phyloP scores from a whole-genome alignment of 2,113 vertebrate species.

The Cynocephalus volans region DNA sequence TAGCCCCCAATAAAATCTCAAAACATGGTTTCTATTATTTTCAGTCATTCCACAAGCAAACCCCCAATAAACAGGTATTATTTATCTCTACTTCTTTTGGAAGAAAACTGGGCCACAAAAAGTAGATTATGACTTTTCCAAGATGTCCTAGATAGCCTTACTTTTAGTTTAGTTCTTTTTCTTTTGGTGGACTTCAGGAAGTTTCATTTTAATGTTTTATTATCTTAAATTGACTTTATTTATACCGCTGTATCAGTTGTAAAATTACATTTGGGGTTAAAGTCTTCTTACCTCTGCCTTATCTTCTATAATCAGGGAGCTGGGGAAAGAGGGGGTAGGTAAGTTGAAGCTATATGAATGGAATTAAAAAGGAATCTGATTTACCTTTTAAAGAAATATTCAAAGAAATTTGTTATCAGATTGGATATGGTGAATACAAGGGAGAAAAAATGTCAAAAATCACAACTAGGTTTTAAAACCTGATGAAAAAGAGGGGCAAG shows the following conservation, averaged over 20 bases:
- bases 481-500: background rate
- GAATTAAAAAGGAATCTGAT: slow-evolving; percentile 2
- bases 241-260: background rate
- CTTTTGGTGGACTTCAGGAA: slow-evolving; percentile 19
- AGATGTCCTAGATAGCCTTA: slow-evolving; percentile 10
- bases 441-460: background rate
- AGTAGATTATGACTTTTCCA: background rate
- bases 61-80: background rate
- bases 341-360: background rate
- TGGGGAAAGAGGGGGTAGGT: background rate
- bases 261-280: background rate
- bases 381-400: slow-evolving; percentile 10
- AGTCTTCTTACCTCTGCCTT: background rate
- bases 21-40: background rate
- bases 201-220: slow-evolving; percentile 57
- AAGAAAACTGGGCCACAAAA: background rate
- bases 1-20: background rate
- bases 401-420: background rate
- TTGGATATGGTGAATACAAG: background rate
- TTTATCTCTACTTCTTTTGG: background rate
- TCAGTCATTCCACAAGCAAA: background rate
- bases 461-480: background rate
- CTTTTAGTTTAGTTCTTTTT: background rate
- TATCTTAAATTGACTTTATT: background rate
- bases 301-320: background rate